A percentile compares a stretch with the other conserved stretches of the same genome.
phyloP scores from a whole-genome alignment of 2,888 invertebrate species.

The Minunthozetes semirufus region DNA sequence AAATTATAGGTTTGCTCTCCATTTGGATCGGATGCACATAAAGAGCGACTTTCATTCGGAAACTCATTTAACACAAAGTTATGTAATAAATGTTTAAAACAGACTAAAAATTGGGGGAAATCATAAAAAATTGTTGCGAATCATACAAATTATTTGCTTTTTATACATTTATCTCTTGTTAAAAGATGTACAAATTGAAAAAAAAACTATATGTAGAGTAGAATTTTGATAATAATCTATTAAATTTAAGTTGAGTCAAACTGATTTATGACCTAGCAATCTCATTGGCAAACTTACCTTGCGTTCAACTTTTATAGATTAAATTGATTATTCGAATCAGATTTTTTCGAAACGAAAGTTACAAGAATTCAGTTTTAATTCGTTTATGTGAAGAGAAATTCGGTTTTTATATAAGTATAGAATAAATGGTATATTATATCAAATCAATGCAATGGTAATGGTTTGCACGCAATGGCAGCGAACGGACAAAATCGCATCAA shows the following conservation, averaged over 20 bases:
- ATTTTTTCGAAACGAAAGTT: neutral
- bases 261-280: no score
- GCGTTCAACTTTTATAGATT: no score
- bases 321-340: no score
- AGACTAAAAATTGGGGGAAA: no score
- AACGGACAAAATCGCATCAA: slow-evolving; percentile 8
- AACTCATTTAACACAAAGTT: neutral
- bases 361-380: neutral
- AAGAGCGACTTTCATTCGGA: neutral
- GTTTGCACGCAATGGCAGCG: slow-evolving; percentile 6
- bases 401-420: neutral
- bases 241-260: no score
- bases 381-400: neutral
- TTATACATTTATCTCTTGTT: no score
- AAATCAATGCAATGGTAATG: slow-evolving; percentile 20
- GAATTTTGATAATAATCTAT: no score
- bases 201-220: no score
- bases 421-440: neutral
- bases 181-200: no score
- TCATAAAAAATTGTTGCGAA: no score
- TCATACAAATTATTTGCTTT: no score
- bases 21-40: neutral
- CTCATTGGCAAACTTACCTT: no score
- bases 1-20: slow-evolving; percentile 2
- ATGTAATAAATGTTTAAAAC: neutral